Evolutionary conservation across 2,888 invertebrate species (phyloP).

Genomic region (Chouioia cunea): DNA sequence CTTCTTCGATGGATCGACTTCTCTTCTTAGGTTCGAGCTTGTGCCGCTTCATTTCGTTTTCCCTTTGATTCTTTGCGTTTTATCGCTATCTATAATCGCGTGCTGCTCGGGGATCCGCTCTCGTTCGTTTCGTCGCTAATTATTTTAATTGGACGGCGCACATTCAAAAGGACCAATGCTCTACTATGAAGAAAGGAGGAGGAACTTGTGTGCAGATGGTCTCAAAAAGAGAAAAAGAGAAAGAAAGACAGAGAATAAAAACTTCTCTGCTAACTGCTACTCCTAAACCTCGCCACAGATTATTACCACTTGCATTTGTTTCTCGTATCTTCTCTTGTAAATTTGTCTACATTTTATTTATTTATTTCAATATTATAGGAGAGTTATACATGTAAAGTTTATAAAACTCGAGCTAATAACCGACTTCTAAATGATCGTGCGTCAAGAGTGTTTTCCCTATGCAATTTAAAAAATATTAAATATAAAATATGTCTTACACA

Average conservation of each 20-base stretch:
- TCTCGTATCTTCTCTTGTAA: not conserved
- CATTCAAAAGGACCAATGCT: conserved; percentile 64
- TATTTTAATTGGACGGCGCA: conserved; percentile 69
- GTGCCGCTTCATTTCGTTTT: conserved; percentile 32
- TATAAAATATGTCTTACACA: too few relatives aligned
- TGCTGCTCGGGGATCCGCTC: conserved; percentile 55
- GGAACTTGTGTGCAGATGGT: conserved; percentile 16
- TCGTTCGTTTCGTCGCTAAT: conserved; percentile 68
- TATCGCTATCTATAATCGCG: conserved; percentile 63
- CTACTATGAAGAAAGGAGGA: conserved; percentile 30
- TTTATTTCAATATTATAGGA: too few relatives aligned
- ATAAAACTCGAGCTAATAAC: too few relatives aligned
- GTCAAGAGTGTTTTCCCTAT: too few relatives aligned
- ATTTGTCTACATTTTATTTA: too few relatives aligned
- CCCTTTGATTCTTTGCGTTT: conserved; percentile 48
- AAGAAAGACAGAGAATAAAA: conserved; percentile 4
- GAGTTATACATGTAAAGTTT: too few relatives aligned
- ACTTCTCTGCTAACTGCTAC: conserved; percentile 41
- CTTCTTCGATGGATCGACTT: conserved; percentile 30
- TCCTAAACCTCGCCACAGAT: conserved; percentile 13
- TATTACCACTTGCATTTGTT: not conserved
- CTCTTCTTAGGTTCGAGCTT: not conserved
- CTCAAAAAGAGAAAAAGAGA: conserved; percentile 6
- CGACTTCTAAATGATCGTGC: too few relatives aligned
- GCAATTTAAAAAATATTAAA: too few relatives aligned